Conservation (phyloP, 2,797 vertebrate genomes). For the Aselliscus stoliczkanus region DNA sequence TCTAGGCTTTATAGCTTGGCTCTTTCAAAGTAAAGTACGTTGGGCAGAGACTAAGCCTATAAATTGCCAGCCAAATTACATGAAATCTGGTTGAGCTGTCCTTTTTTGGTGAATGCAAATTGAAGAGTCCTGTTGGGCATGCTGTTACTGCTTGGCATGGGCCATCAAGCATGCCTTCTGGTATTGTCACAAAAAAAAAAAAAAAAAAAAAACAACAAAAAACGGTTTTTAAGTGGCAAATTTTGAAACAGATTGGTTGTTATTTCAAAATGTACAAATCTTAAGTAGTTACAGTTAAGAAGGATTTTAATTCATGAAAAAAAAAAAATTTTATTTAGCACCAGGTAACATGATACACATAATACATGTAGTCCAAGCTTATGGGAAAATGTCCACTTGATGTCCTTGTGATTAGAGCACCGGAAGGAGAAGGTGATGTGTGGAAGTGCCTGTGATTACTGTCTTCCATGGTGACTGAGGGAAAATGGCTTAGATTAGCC, state of each 20-base stretch:
- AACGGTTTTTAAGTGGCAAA: not conserved
- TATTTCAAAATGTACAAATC: slow-evolving; percentile 9
- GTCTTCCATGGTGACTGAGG: not conserved
- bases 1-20: slow-evolving; percentile 65
- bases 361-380: not conserved
- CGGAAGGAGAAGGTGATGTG: not conserved
- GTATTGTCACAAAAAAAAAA: not conserved
- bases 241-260: slow-evolving; percentile 26
- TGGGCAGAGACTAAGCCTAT: slow-evolving; percentile 67
- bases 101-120: slow-evolving; percentile 59
- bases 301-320: not conserved
- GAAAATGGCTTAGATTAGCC: not conserved
- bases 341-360: not conserved
- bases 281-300: not conserved
- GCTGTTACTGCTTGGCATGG: slow-evolving; percentile 22
- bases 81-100: slow-evolving; percentile 62
- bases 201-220: not conserved
- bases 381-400: not conserved
- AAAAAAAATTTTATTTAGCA: not conserved
- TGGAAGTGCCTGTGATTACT: not conserved
- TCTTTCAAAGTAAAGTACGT: slow-evolving; percentile 64
- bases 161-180: not conserved
- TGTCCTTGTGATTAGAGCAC: not conserved
- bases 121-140: slow-evolving; percentile 17
- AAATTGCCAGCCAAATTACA: slow-evolving; percentile 68